Evolutionary conservation across 2,113 vertebrate species (phyloP), one percentile per base, ranked within the genome.

Genomic region (Indri indri): DNA sequence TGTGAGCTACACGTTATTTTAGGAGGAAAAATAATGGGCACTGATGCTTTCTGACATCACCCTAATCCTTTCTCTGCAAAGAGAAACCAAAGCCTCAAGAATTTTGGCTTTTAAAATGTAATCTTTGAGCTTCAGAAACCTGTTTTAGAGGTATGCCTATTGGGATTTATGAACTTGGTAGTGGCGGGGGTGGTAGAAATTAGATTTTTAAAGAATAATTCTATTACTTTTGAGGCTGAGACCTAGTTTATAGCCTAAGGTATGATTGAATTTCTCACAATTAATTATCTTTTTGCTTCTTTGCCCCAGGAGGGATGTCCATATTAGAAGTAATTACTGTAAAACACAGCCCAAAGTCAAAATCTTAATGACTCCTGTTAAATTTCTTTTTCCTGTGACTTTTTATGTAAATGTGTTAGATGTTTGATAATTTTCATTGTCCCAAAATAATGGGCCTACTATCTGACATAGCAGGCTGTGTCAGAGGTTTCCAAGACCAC

Each of bases 251-350:
- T 66, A 80, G 45, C 63, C 94, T 93, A 88, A 93, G 88, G 17
- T 92, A 74, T 71, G 42, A 94, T 70, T 97, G 37, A 95, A 76
- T 97, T 94, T 68, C 71, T 96, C 83, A 89, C 93, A 88, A 91
- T 96, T 97, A 97, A 96, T 96, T 70, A 94, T 94, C 86, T 93
- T 96, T 94, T 90, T 84, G 59, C 70, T 85, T 96, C n/a, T 73
- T 85, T 96, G 81, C 76, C 90, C 74, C 81, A 42, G 20, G 63
- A 88, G 59, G 45, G 32, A 87, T 84, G 40, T 68, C 63, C 89
- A 3, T 68, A 59, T 86, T 95, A 79, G 37, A 93, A 97, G 54
- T 89, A 93, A 90, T 96, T 93, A 90, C 91, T 91, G 47, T 59
- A 90, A 84, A 87, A 87, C 59, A 76, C 23, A 88, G 47, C 82